Base-by-base conservation (phyloP, 2,797 vertebrate species). In the Melanitta fusca region DNA sequence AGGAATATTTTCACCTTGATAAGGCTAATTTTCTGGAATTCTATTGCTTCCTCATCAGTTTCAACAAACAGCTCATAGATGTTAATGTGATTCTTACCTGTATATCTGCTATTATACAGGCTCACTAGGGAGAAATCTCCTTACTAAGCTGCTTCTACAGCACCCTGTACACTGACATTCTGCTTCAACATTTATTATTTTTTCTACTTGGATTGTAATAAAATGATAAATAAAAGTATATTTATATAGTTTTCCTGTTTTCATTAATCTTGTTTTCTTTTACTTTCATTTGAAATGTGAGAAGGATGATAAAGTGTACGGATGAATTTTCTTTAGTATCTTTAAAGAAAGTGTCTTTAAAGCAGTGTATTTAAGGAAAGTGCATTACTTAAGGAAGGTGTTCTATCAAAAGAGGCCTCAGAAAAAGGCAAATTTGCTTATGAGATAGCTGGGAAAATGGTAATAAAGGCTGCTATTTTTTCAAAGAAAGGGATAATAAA, bases 361-460 rank as follows among this genome's bases (percentile, higher is more conserved):
- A 95, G 7, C 36, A 64, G 4, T 49, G 13, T 83, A 21, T 85
- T 95, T 92, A 78, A 65, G 43, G 36, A 74, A 91, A 95, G 13
- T 60, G 60, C 27, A 45, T 6, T 56, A 65, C 78, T 84, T 85
- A 78, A 65, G 18, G 28, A 91, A 72, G 17, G 28, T 61, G 3
- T 41, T 94, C 22, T 66, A 38, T 78, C 65, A 82, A 74, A 92
- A 69, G 41, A 80, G 6, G 4, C 19, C 75, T 69, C 24, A 43
- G 65, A 62, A 88, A 87, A 93, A 93, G 56, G 34, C 11, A 79
- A 51, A 89, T 65, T 89, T 93, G 14, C n/a, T 92, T 84, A 71
- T 69, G 51, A 72, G 34, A 41, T 65, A 88, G 28, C 49, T 62
- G 49, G 30, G 41, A 2, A 81, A 93, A 91, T 83, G 24, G 5